Base-by-base conservation (phyloP, 2,113 vertebrate genomes). In the Balaenoptera acutorostrata region DNA sequence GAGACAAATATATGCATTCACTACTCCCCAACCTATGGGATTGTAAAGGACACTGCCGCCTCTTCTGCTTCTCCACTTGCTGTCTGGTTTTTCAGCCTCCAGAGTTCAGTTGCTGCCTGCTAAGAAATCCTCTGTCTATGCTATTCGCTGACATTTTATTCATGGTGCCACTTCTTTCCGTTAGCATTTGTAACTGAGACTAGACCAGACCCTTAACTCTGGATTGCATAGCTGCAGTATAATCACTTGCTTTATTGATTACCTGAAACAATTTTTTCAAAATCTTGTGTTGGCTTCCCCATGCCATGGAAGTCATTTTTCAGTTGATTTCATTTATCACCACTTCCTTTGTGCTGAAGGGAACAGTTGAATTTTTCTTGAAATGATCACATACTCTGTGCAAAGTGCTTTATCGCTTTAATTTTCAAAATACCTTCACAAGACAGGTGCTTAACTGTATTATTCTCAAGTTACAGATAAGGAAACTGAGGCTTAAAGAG, bases 391-490 rank as follows among this genome's bases (percentile, higher is more conserved):
- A 29, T 92, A 55, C 15, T 92, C 80, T 90, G 25, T 84, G 14
- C 46, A 86, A 77, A 90, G 64, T 66, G 44, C 80, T 87, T 94
- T 92, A 64, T 85, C 59, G 74, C 63, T 88, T 88, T 84, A 75
- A 59, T 83, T 96, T 96, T 86, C 72, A 96, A 96, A 95, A 72
- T 57, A 74, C 46, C n/a, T 84, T 93, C n/a, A 57, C 23, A 85
- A 95, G 52, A 29, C 31, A 81, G 46, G 46, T 52, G 80, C 75
- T 88, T 90, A 52, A 57, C 25, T 81, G 7, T 72, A 83, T 87
- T 93, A 90, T 90, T 93, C 44, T 90, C 78, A 71, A 85, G 77
- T 74, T 90, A 72, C 44, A 96, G 44, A 96, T 97, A 90, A 97
- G 80, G 78, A 96, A 89, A 95, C 82, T 41, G 27, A 96, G 93